Evolutionary conservation across 1,140 invertebrate genomes (phyloP).

Genomic region (Diachasmimorpha longicaudata): DNA sequence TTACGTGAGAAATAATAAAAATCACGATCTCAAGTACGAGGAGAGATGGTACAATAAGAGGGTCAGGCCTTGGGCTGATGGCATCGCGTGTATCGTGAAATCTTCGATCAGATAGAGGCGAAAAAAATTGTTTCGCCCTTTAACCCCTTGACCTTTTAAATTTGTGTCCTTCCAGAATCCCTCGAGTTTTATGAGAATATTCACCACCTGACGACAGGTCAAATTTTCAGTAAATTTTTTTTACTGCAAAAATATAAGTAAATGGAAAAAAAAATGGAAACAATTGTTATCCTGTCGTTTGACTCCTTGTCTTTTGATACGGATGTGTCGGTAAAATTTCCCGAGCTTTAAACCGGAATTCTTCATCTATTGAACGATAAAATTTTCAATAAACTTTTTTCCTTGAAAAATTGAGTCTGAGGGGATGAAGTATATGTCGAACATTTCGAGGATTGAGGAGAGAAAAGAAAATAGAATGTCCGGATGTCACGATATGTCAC

Average conservation of each 20-base stretch:
- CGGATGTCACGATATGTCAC: not conserved
- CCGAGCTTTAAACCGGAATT: too few relatives aligned
- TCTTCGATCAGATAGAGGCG: not conserved
- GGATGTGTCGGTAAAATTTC: too few relatives aligned
- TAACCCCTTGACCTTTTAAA: not conserved
- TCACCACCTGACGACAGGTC: not conserved
- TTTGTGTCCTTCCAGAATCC: too few relatives aligned
- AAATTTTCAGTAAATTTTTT: not conserved
- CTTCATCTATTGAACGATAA: not conserved
- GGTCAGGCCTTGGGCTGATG: conserved; percentile 2
- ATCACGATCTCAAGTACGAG: conserved; percentile 19
- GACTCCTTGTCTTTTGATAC: too few relatives aligned
- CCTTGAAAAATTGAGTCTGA: too few relatives aligned
- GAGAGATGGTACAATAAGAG: not conserved
- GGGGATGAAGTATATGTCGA: not conserved
- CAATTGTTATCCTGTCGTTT: too few relatives aligned
- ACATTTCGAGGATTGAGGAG: not conserved
- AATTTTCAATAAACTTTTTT: not conserved
- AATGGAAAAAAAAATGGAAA: not conserved
- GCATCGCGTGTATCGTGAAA: not conserved
- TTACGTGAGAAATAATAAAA: conserved; percentile 28
- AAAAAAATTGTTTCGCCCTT: not conserved
- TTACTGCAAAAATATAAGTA: not conserved
- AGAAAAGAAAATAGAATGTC: not conserved
- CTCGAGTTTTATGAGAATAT: too few relatives aligned